Percentiles rank a stretch among this genome's conserved stretches.
phyloP scores from a whole-genome alignment of 1,140 invertebrate species.

The Phthorimaea operculella region DNA sequence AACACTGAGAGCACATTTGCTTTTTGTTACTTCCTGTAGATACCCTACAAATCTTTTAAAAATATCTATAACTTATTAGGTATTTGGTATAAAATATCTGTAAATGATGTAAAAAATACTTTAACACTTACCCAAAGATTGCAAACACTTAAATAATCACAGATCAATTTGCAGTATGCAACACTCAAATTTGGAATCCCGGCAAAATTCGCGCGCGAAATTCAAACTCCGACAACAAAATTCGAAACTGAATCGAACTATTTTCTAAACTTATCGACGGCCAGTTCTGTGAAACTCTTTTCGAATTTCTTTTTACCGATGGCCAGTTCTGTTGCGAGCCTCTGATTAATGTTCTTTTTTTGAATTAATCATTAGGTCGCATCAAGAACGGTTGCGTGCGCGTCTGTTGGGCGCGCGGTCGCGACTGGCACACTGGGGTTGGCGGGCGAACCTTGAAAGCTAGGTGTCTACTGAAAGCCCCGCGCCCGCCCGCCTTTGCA shows the following conservation, averaged over 20 bases:
- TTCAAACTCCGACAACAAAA: constrained; percentile 28
- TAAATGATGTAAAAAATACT: background rate
- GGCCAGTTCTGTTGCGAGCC: constrained; percentile 23
- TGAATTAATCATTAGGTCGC: constrained; percentile 22
- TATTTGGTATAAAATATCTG: too few species aligned
- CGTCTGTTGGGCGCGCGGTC: constrained; percentile 28
- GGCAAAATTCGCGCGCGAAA: constrained; percentile 44
- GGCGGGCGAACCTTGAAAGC: constrained; percentile 48
- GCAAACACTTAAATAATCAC: constrained; percentile 20
- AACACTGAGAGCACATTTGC: too few species aligned
- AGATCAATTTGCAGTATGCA: constrained; percentile 19
- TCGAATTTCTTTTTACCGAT: constrained; percentile 20
- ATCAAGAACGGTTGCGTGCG: constrained; percentile 47
- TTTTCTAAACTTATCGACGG: constrained; percentile 25
- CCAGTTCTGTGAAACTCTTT: constrained; percentile 18
- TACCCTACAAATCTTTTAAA: too few species aligned
- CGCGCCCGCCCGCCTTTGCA: constrained; percentile 33
- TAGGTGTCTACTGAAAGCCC: constrained; percentile 34
- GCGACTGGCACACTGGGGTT: constrained; percentile 27
- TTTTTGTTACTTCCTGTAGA: too few species aligned
- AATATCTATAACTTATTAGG: too few species aligned
- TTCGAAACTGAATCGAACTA: constrained; percentile 14
- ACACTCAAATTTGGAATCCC: constrained; percentile 32
- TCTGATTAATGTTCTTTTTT: constrained; percentile 24
- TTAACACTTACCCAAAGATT: constrained; percentile 28